Evolutionary conservation across 1,140 invertebrate genomes (phyloP), one percentile per base, ranked within the genome.

Genomic region (Grapholita molesta): DNA sequence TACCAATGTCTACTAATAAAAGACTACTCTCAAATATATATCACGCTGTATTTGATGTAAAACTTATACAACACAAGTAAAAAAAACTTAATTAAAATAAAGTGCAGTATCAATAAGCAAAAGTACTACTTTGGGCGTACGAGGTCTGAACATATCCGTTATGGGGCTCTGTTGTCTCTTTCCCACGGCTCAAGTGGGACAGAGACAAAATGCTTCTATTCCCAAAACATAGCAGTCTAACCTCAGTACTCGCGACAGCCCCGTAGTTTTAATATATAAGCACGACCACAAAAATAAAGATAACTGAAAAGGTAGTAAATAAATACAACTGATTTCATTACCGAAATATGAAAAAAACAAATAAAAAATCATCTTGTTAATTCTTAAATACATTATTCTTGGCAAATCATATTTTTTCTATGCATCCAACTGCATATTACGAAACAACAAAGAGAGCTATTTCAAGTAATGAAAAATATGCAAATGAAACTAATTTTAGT

Each of bases 31-130:
- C 69, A 84, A 80, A 82, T 80, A 83, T 82, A 79, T 80, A 83
- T 80, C 76, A 85, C 76, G 78, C 79, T 85, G 80, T 84, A 84
- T 84, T 84, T 79, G 77, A 84, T 80, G 80, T 82, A 80, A 81
- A 85, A 79, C 72, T 80, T 83, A 82, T 78, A 82, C 76, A 80
- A 82, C 80, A 80, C 73, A 76, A 77, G 76, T 78, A 78, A 80
- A 82, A 75, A 78, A 79, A 79, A 75, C 72, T 77, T 75, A 79
- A 78, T 68, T 68, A 78, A 77, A 77, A 76, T 55, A 72, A 73
- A 80, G 76, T 80, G 76, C 78, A 80, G 70, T 69, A 77, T 71
- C 70, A 81, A 81, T 69, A 75, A 71, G 69, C 66, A 61, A 67
- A 69, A 68, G 30, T 67, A 64, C 15, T 55, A 30, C 28, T 3